Base-by-base conservation (phyloP, 2,888 invertebrate species). In the Papilio elwesi region DNA sequence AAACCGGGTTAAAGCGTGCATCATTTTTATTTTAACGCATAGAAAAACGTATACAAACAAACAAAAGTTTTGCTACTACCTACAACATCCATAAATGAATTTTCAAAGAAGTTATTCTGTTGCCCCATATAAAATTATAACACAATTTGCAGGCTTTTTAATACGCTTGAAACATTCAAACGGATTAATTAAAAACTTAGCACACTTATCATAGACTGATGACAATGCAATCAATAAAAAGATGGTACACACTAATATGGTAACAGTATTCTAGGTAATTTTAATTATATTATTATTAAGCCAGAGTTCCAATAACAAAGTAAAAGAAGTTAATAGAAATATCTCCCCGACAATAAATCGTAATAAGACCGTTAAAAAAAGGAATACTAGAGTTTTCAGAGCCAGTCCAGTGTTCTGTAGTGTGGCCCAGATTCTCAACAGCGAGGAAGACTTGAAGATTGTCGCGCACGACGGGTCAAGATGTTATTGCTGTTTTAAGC, bases 381-480 rank as follows among this genome's bases (percentile, higher is more conserved):
- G 62, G 49, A 69, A 69, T 62, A 62, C 51, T 59, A 43, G 49
- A 52, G 43, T 53, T 64, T 51, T 53, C 8, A 51, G 55, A 38
- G 16, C 55, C 16, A 48, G 55, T 65, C 48, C n/a, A 49, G 53
- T 16, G 43, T 55, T 65, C 48, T 48, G 36, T 51, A 49, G 55
- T 48, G 55, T 65, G 70, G 49, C 70, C 70, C 65, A 70, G 70
- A 70, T 70, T 70, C 62, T 70, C 47, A 70, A 70, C 47, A 70
- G 55, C 26, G 70, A 63, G 13, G 70, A 64, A 71, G 64, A 64
- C 55, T 49, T 66, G 10, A 71, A 65, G 65, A 65, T 57, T 49
- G 65, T 66, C 38, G 70, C 38, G 70, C 49, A 48, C 49, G 38
- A 38, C 65, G 57, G 70, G 70, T 71, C 70, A 71, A 71, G 70